Evolutionary conservation across 2,113 vertebrate species (phyloP).

Genomic region (Zingel zingel): DNA sequence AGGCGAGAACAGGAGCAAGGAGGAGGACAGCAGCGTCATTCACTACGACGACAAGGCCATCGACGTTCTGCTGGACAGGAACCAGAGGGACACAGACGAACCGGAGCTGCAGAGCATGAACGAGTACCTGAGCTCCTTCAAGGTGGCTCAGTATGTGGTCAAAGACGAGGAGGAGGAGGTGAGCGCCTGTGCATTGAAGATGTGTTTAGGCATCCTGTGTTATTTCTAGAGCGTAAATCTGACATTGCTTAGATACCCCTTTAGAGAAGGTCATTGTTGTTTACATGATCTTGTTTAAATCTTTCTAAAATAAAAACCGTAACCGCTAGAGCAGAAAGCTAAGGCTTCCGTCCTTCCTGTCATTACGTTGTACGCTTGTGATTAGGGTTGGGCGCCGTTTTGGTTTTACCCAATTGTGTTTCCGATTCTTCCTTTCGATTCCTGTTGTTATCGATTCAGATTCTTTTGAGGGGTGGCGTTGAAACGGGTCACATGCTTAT

Average conservation of each 20-base stretch:
- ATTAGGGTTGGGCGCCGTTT: too few species aligned
- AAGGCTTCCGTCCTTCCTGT: too few species aligned
- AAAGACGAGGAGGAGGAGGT: constrained; percentile 96
- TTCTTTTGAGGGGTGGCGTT: too few species aligned
- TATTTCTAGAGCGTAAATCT: background rate
- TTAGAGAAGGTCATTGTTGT: too few species aligned
- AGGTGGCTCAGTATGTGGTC: constrained; percentile 98
- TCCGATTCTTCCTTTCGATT: too few species aligned
- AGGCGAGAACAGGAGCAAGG: constrained; percentile 94
- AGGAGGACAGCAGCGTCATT: constrained; percentile 96
- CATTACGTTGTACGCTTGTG: too few species aligned
- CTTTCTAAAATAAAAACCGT: too few species aligned
- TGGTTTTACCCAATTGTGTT: too few species aligned
- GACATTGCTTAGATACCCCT: background rate
- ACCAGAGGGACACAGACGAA: constrained; percentile 95
- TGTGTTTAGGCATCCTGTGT: background rate
- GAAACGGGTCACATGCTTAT: too few species aligned
- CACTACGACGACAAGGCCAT: constrained; percentile 98
- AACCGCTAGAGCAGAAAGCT: too few species aligned
- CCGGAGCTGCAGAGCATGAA: constrained; percentile 98
- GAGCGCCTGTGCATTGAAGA: constrained; percentile 20
- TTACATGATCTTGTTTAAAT: too few species aligned
- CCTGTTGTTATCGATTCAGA: too few species aligned
- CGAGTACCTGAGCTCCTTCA: constrained; percentile 98
- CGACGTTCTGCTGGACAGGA: constrained; percentile 92